These are phyloP conservation scores for Phalangium opilio DNA, from an alignment of 2,888 invertebrate genomes.

Conservation along the genomic window DNA sequence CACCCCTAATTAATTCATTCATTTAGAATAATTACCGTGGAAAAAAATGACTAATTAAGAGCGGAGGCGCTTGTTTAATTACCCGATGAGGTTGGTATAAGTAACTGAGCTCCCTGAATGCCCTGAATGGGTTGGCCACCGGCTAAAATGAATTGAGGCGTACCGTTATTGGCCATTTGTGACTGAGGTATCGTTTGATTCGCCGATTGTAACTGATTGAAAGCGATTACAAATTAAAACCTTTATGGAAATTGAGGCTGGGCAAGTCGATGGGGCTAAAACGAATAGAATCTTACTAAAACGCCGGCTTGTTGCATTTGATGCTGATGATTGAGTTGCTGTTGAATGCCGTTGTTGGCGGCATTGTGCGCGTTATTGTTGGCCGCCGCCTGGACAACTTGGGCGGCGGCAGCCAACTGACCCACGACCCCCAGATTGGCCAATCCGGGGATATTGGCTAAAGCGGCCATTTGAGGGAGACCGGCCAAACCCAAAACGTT, in stretches of 20 bases:
- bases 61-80: too few relatives aligned
- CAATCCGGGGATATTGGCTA: background rate
- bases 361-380: too few relatives aligned
- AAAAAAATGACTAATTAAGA: too few relatives aligned
- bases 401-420: background rate
- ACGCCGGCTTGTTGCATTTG: slow-evolving; percentile 3
- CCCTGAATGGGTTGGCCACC: slow-evolving; percentile 83
- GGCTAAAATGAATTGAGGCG: slow-evolving; percentile 81
- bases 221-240: slow-evolving; percentile 1
- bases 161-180: slow-evolving; percentile 25
- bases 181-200: background rate
- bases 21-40: background rate
- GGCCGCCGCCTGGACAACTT: background rate
- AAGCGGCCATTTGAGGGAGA: background rate
- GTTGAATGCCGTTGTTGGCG: slow-evolving; percentile 1
- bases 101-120: slow-evolving; percentile 80
- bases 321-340: slow-evolving; percentile 10
- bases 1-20: slow-evolving; percentile 46
- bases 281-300: background rate
- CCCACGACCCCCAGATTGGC: background rate
- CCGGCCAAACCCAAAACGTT: background rate
- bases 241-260: background rate
- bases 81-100: slow-evolving; percentile 93
- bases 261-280: too few relatives aligned
- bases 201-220: background rate